A percentile compares a stretch with the other conserved stretches of the same genome.
phyloP scores from a whole-genome alignment of 2,888 invertebrate genomes.

The Agonopterix subpropinquella region DNA sequence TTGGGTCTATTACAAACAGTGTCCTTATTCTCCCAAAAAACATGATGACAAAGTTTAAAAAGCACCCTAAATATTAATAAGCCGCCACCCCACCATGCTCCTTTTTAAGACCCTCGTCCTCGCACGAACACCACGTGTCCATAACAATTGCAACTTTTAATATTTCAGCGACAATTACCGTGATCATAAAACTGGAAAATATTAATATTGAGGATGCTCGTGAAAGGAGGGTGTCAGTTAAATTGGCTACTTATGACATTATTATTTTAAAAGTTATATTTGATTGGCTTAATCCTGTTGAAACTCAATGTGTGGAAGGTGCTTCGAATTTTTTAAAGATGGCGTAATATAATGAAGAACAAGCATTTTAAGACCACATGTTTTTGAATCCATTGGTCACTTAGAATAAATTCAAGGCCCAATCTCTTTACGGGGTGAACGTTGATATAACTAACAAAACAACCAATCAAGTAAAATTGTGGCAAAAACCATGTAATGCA shows the following conservation, averaged over 20 bases:
- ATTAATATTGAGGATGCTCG: slow-evolving; percentile 44
- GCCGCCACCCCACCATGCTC: background rate
- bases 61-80: background rate
- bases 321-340: background rate
- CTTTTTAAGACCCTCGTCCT: slow-evolving; percentile 22
- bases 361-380: too few relatives aligned
- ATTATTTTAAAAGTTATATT: slow-evolving; percentile 4
- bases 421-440: too few relatives aligned
- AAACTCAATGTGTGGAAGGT: background rate
- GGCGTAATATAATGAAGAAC: too few relatives aligned
- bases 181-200: slow-evolving; percentile 60
- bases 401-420: too few relatives aligned
- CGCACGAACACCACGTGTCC: slow-evolving; percentile 40
- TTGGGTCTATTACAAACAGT: too few relatives aligned
- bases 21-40: too few relatives aligned
- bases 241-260: slow-evolving; percentile 44
- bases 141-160: slow-evolving; percentile 51
- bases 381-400: too few relatives aligned
- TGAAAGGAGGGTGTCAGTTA: slow-evolving; percentile 40
- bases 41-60: too few relatives aligned
- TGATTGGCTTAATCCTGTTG: slow-evolving; percentile 3
- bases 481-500: too few relatives aligned
- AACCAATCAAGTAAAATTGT: too few relatives aligned
- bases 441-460: too few relatives aligned
- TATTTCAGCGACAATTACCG: slow-evolving; percentile 60